Evolutionary conservation across 2,797 vertebrate species (phyloP).

Genomic region (Micromesistius poutassou): DNA sequence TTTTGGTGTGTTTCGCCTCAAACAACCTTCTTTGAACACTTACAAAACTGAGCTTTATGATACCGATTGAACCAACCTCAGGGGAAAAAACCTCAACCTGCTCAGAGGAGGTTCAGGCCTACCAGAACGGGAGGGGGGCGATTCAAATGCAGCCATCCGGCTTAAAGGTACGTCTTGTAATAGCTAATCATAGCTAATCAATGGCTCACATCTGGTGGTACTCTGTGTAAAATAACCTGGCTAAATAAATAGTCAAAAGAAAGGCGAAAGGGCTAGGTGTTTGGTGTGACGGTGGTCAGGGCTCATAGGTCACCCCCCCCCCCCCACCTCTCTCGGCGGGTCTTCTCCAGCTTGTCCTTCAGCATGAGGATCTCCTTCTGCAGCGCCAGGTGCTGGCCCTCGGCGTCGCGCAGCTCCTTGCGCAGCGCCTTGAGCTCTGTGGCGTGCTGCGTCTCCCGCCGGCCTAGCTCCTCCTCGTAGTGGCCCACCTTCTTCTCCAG

Average conservation of each 20-base stretch:
- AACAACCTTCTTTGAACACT: not conserved
- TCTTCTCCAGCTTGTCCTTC: slow-evolving; percentile 97
- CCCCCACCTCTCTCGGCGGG: slow-evolving; percentile 85
- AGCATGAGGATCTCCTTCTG: slow-evolving; percentile 96
- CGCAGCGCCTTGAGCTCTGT: slow-evolving; percentile 87
- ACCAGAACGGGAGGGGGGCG: too few relatives aligned
- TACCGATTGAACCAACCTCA: too few relatives aligned
- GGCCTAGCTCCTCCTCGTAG: slow-evolving; percentile 88
- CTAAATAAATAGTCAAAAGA: too few relatives aligned
- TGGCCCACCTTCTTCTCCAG: slow-evolving; percentile 90
- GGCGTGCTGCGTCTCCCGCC: slow-evolving; percentile 83
- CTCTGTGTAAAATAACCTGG: too few relatives aligned
- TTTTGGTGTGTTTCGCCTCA: not conserved
- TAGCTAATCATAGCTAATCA: too few relatives aligned
- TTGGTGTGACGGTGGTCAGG: not conserved
- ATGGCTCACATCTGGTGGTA: too few relatives aligned
- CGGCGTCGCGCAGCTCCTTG: slow-evolving; percentile 91
- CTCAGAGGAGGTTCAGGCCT: not conserved
- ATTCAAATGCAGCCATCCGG: too few relatives aligned
- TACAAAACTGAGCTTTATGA: not conserved
- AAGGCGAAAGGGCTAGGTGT: too few relatives aligned
- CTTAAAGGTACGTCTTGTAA: too few relatives aligned
- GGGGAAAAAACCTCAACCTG: too few relatives aligned
- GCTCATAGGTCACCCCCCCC: not conserved
- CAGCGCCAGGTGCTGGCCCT: slow-evolving; percentile 90